Evolutionary conservation across 2,888 invertebrate species (phyloP), one percentile per base, ranked within the genome.

Genomic region (Eupithecia centaureata): DNA sequence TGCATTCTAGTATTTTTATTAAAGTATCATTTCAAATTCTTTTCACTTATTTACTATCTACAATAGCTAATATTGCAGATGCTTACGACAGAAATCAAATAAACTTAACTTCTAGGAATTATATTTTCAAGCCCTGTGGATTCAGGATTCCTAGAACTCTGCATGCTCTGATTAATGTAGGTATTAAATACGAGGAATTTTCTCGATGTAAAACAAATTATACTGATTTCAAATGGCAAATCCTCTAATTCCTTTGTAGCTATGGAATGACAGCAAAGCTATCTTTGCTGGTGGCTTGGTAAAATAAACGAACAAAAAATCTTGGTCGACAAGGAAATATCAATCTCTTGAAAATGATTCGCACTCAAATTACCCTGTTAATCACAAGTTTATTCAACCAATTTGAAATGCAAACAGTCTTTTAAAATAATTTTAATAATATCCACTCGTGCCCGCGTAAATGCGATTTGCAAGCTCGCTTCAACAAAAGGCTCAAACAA

Each of bases 371-470:
- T 18, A 42, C 18, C 18, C 8, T 42, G 42, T 60, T 15, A 18
- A 22, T 51, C 27, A 12, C 12, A 60, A 38, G 54, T 54, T 58
- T 22, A 54, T 67, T 52, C 57, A 35, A 30, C 28, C 51, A 67
- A 63, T 51, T 66, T 51, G 5, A 28, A 35, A 62, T 54, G 54
- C 57, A 64, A 67, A 51, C 47, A 15, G 47, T 57, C 25, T 5
- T 18, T 63, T 52, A 47, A 61, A 54, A 61, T 58, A 61, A 63
- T 68, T 58, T n/a, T n/a, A 13, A 57, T 32, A 38, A 52, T 65
- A 38, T 47, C 15, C 38, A 51, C 30, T 56, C 47, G 47, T 61
- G n/a, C n/a, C 27, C 18, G 56, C 27, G 30, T 42, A 32, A 42
- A 28, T 47, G 28, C n/a, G 3, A 27, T 33, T 22, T 27, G 56